Conservation (phyloP, 1,140 invertebrate species). For the Magallana ariakensis region DNA sequence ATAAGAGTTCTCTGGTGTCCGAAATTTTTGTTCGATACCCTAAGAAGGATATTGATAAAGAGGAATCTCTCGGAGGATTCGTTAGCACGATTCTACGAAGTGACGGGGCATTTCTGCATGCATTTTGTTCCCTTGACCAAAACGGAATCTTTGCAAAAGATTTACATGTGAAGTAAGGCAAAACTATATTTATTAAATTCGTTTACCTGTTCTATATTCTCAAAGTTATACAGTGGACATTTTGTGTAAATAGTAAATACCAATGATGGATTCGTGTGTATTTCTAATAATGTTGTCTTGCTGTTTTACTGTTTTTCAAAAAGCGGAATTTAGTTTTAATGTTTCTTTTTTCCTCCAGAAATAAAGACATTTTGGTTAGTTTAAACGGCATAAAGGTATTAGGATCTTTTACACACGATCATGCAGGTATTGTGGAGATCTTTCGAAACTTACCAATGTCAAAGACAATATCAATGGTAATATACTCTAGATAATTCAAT, state of each 20-base stretch:
- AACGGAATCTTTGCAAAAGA: neutral
- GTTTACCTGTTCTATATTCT: too few relatives aligned
- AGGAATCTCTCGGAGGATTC: neutral
- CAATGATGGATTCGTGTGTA: too few relatives aligned
- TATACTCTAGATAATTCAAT: neutral
- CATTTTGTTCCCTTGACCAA: neutral
- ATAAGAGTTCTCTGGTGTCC: neutral
- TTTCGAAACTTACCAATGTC: neutral
- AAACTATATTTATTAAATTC: too few relatives aligned
- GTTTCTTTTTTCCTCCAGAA: neutral
- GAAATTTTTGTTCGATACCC: neutral
- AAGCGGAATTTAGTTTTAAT: too few relatives aligned
- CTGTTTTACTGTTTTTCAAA: too few relatives aligned
- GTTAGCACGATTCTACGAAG: neutral
- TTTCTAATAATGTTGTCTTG: too few relatives aligned
- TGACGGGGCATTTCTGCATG: neutral
- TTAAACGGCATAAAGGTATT: neutral
- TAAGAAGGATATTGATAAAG: neutral
- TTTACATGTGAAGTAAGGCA: neutral
- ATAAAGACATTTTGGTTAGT: slow-evolving; percentile 6
- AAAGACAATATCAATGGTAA: neutral
- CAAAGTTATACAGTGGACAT: too few relatives aligned
- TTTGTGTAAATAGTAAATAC: too few relatives aligned
- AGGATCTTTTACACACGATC: neutral
- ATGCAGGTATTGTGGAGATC: neutral